Base-by-base conservation (phyloP, 2,888 invertebrate species). In the Eristalis tenax region DNA sequence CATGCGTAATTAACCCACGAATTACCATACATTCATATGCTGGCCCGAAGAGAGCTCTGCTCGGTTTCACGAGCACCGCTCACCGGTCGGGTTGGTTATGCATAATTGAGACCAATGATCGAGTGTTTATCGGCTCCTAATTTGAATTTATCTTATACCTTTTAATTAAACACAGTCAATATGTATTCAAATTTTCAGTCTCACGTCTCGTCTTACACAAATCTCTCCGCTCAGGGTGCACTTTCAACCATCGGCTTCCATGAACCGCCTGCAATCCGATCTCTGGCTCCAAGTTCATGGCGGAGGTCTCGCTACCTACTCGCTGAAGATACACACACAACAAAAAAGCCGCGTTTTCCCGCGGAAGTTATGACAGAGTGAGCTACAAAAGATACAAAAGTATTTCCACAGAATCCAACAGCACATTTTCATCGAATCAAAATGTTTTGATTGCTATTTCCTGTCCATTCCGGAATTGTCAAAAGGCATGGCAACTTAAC, bases 141-240 rank as follows among this genome's bases (percentile, higher is more conserved):
- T 56, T 23, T 64, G 56, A 68, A 68, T 68, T 61, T 43, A 68
- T 66, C 38, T 28, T 10, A 18, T 11, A 40, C 28, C 63, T 50
- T 32, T 50, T 63, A 77, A 77, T 61, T 69, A 69, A 77, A 61
- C 32, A 63, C 50, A 69, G 56, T 26, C 77, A 77, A 69, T 63
- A 50, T 63, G 18, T 64, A 77, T 77, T 69, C 63, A 77, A 77
- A 77, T 69, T 69, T 69, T 3, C 18, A 50, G 50, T 2, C 50
- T 18, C 2, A n/a, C n/a, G n/a, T 63, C 63, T 64, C 38, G 50
- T 5, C 15, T 28, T 63, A 50, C 32, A 50, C 59, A n/a, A 13
- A 59, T 15, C 26, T 23, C 26, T 26, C 59, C 23, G 1, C 8
- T 23, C 13, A 15, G 23, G 0, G 13, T 59, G 59, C 26, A 13